These are phyloP conservation scores for Oenanthe melanoleuca DNA, from an alignment of 2,113 vertebrate species.

Conservation along the genomic window DNA sequence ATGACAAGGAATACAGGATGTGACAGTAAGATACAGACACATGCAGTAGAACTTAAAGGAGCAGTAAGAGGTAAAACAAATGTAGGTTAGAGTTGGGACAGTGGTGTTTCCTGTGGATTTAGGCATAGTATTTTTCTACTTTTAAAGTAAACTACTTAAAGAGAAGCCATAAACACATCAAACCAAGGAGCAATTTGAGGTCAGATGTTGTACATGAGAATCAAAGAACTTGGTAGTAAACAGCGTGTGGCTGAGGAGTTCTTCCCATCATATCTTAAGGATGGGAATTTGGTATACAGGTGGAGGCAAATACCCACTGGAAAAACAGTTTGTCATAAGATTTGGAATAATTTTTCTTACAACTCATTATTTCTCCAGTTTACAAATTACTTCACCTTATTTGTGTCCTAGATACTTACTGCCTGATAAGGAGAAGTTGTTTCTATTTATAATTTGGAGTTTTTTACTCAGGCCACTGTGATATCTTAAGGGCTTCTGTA, in stretches of 20 bases:
- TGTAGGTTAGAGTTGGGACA: neutral
- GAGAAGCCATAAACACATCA: neutral
- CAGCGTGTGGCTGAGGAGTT: neutral
- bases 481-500: neutral
- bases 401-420: neutral
- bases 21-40: neutral
- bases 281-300: neutral
- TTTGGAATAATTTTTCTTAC: neutral
- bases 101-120: neutral
- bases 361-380: neutral
- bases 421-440: slow-evolving; percentile 5
- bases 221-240: neutral
- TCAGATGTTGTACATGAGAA: neutral
- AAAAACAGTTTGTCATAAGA: neutral
- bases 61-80: neutral
- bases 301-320: neutral
- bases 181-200: neutral
- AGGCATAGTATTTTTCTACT: neutral
- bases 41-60: neutral
- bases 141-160: neutral
- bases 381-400: neutral
- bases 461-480: neutral
- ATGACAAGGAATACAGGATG: neutral
- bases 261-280: neutral
- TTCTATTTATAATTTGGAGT: neutral